A percentile compares a stretch with the other conserved stretches of the same genome.
Evolutionary conservation across 1,140 invertebrate species (phyloP).

Genomic region (Drosophila watanabei): DNA sequence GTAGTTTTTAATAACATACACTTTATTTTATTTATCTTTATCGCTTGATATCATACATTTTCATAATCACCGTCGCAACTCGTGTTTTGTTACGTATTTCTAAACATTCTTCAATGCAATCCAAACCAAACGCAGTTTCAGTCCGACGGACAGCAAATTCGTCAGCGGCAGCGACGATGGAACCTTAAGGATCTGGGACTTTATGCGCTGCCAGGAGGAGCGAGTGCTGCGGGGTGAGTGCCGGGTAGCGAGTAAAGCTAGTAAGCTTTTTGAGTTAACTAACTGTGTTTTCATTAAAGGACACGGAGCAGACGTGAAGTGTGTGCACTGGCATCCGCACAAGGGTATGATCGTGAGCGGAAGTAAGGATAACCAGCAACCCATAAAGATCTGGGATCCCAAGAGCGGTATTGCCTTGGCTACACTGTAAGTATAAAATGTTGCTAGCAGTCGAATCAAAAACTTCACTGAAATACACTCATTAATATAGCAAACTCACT

Average conservation of each 20-base stretch:
- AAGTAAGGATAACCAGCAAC: constrained; percentile 99
- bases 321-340: constrained; percentile 99
- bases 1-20: neutral
- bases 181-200: constrained; percentile 99
- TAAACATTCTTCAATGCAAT: constrained; percentile 59
- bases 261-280: neutral
- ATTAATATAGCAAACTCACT: too few relatives aligned
- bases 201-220: constrained; percentile 98
- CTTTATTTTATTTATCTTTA: constrained; percentile 3
- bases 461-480: too few relatives aligned
- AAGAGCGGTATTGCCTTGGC: constrained; percentile 95
- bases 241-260: too few relatives aligned
- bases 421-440: constrained; percentile 88
- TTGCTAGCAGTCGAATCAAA: neutral
- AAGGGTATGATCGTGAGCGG: constrained; percentile 98
- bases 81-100: constrained; percentile 56
- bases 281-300: constrained; percentile 87
- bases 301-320: constrained; percentile 99
- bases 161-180: constrained; percentile 99
- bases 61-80: constrained; percentile 17
- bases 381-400: constrained; percentile 99
- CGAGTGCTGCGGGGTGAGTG: constrained; percentile 94
- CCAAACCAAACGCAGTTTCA: constrained; percentile 91
- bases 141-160: constrained; percentile 99
- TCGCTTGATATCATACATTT: neutral